Conservation (phyloP, 1,140 invertebrate species). For the Drosophila ironensis region DNA sequence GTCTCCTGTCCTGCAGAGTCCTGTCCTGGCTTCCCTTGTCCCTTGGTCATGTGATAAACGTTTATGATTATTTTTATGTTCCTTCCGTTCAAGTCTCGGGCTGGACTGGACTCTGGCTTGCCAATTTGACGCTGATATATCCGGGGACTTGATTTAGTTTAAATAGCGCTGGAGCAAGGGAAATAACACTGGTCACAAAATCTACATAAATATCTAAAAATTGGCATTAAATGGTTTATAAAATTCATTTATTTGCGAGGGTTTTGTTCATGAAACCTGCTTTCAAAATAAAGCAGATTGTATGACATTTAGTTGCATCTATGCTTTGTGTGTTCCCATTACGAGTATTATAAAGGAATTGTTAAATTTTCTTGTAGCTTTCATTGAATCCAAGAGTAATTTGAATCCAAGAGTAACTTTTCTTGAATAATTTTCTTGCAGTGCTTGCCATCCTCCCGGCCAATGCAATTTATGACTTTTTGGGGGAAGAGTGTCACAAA, state of each 20-base stretch:
- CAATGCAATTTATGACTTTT: slow-evolving; percentile 68
- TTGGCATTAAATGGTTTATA: too few relatives aligned
- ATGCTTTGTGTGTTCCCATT: too few relatives aligned
- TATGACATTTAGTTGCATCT: too few relatives aligned
- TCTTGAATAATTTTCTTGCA: neutral
- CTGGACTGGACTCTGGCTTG: slow-evolving; percentile 43
- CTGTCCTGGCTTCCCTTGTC: slow-evolving; percentile 31
- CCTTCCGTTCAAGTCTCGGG: slow-evolving; percentile 43
- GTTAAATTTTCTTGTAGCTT: too few relatives aligned
- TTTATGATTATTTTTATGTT: slow-evolving; percentile 79
- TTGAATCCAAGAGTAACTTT: neutral
- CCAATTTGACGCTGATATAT: slow-evolving; percentile 74
- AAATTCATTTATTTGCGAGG: too few relatives aligned
- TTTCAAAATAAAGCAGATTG: too few relatives aligned
- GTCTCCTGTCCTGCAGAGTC: neutral
- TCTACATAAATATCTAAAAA: neutral
- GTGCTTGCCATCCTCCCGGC: slow-evolving; percentile 1
- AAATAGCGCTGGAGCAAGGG: slow-evolving; percentile 49
- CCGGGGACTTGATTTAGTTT: slow-evolving; percentile 67
- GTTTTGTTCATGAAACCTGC: too few relatives aligned
- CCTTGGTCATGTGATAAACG: slow-evolving; percentile 66
- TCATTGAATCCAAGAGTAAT: neutral
- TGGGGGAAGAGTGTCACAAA: slow-evolving; percentile 12
- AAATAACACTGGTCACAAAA: neutral
- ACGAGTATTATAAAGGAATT: too few relatives aligned